A percentile compares a stretch with the other conserved stretches of the same genome.
Conservation (phyloP, 1,140 invertebrate genomes). For the Heliconius congener region DNA sequence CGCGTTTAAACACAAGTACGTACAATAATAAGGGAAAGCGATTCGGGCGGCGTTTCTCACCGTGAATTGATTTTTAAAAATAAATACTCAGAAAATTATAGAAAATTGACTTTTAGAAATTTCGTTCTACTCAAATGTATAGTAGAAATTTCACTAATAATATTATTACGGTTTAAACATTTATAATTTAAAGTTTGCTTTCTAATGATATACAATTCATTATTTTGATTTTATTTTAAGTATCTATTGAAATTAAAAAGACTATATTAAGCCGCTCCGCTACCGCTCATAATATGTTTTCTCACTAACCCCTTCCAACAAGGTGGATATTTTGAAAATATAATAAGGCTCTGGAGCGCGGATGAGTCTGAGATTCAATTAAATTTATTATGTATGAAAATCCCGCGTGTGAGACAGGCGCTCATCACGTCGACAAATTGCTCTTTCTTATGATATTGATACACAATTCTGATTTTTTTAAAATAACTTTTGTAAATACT, state of each 20-base stretch:
- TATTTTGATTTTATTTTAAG: too few relatives aligned
- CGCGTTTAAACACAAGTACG: constrained; percentile 36
- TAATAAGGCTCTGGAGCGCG: constrained; percentile 65
- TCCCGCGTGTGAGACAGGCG: constrained; percentile 66
- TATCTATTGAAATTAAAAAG: too few relatives aligned
- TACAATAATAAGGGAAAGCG: constrained; percentile 84
- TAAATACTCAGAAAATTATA: background rate
- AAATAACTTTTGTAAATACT: background rate
- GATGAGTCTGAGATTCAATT: constrained; percentile 78
- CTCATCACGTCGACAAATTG: constrained; percentile 72
- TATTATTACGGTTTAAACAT: too few relatives aligned
- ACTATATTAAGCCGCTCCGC: background rate
- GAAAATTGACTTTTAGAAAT: background rate
- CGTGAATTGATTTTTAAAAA: background rate
- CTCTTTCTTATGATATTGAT: constrained; percentile 49
- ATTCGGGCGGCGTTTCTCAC: background rate
- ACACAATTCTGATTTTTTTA: background rate
- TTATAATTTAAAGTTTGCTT: too few relatives aligned
- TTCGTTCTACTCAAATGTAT: background rate
- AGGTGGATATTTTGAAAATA: constrained; percentile 75
- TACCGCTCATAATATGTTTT: constrained; percentile 29
- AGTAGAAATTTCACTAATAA: background rate
- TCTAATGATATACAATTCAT: too few relatives aligned
- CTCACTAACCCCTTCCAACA: constrained; percentile 62
- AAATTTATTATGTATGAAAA: constrained; percentile 80